A percentile compares a stretch with the other conserved stretches of the same genome.
Evolutionary conservation across 2,113 vertebrate genomes (phyloP).

Genomic region (Mormyrus lacerda): DNA sequence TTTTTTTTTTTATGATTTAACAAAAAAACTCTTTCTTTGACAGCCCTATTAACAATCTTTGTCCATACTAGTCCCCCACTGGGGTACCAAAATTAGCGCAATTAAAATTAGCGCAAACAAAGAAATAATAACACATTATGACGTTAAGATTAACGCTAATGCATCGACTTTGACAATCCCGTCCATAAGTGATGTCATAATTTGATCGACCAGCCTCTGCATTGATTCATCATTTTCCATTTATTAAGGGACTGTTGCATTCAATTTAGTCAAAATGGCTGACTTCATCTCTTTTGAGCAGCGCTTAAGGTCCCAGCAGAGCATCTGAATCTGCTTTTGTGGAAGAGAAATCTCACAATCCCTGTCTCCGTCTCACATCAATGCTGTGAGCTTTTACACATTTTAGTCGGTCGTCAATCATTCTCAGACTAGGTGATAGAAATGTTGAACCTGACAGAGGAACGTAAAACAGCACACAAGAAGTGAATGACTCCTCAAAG

Average conservation of each 20-base stretch:
- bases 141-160: background rate
- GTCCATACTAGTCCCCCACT: background rate
- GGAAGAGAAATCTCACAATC: background rate
- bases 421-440: background rate
- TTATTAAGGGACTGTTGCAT: too few relatives aligned
- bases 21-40: background rate
- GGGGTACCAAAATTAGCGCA: background rate
- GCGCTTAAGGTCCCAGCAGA: background rate
- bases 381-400: background rate
- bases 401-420: background rate
- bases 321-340: background rate
- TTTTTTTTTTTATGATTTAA: background rate
- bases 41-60: background rate
- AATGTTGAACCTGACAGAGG: background rate
- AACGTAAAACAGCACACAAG: background rate
- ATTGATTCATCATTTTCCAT: background rate
- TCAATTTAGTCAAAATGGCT: background rate
- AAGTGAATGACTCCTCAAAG: background rate
- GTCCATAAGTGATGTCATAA: background rate
- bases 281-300: background rate
- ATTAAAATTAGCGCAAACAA: background rate
- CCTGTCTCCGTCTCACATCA: background rate
- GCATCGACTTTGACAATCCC: background rate
- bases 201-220: background rate
- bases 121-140: background rate